Base-by-base conservation (phyloP, 1,140 invertebrate species). In the Tenebrio molitor region DNA sequence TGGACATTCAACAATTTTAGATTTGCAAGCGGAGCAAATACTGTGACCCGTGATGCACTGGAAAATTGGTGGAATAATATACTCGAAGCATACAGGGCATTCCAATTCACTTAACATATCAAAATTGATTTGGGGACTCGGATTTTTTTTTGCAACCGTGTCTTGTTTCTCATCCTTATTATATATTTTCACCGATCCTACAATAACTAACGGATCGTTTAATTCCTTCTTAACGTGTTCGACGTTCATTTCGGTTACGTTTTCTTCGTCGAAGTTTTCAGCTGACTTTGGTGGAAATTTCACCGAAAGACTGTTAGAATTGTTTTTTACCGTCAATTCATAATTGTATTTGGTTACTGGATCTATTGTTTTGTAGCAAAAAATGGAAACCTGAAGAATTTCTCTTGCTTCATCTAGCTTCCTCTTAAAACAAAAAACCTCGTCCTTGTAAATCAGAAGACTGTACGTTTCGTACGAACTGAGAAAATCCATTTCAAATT, bases 41-140 rank as follows among this genome's bases (percentile, higher is more conserved):
- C 78, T 79, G 67, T 81, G 80, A 0, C 80, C 80, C 1, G 66
- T 67, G 6, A 50, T 10, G 53, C 80, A 81, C 58, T 79, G 77
- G 10, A 39, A 74, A 67, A 81, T 81, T 0, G 76, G 75, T 14
- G 77, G 75, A 1, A 73, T 50, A 72, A 81, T 79, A 33, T 77
- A 77, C 5, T 75, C 65, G 5, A 66, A 50, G 53, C 80, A 81
- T 10, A 80, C 65, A 1, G 79, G 77, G 70, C 80, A 81, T 67
- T 79, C 79, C 14, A 81, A 34, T 17, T 78, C 68, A 10, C 19
- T 46, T 7, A 80, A 46, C 14, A 73, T 19, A 8, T 73, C 74
- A 39, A 50, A 71, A 42, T 74, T 23, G 0, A 75, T 67, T n/a
- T 73, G 58, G 1, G 46, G 12, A 44, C 50, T 70, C 8, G 63